Conservation (phyloP, 2,797 vertebrate species). For the Pseudopleuronectes americanus region DNA sequence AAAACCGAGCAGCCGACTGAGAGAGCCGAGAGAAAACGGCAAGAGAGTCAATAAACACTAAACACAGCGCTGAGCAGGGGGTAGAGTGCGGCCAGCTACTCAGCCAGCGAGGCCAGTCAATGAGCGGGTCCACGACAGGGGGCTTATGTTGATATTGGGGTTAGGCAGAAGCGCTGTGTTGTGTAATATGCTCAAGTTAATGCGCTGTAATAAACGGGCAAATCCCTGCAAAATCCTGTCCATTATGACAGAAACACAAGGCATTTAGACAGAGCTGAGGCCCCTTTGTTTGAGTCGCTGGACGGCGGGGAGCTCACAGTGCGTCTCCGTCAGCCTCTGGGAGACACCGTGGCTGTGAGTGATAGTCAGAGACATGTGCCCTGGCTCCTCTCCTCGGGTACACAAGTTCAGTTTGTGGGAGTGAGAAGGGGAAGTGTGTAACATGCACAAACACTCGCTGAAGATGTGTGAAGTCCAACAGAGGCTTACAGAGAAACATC, state of each 20-base stretch:
- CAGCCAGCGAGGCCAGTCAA: constrained; percentile 44
- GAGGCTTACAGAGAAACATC: constrained; percentile 35
- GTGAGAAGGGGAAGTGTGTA: constrained; percentile 17
- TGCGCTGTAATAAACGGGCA: constrained; percentile 74
- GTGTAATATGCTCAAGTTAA: constrained; percentile 75
- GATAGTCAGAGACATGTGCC: constrained; percentile 56
- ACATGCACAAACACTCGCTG: constrained; percentile 15
- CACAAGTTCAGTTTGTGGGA: constrained; percentile 36
- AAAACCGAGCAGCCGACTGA: constrained; percentile 12
- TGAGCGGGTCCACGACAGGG: constrained; percentile 60
- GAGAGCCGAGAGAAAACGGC: constrained; percentile 20
- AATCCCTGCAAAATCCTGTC: constrained; percentile 71
- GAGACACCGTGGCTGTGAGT: constrained; percentile 48
- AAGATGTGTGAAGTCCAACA: constrained; percentile 6
- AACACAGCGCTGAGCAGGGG: constrained; percentile 33
- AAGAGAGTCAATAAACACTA: constrained; percentile 47
- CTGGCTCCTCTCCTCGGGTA: constrained; percentile 12
- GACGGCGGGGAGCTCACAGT: constrained; percentile 43
- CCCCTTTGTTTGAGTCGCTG: constrained; percentile 55
- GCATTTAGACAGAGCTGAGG: constrained; percentile 57
- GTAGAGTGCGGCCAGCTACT: constrained; percentile 34
- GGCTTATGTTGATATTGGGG: constrained; percentile 66
- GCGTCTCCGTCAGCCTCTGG: constrained; percentile 51
- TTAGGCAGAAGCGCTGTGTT: constrained; percentile 60
- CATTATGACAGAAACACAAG: constrained; percentile 73